Conservation (phyloP, 2,888 invertebrate species). For the Ichneumon xanthorius region DNA sequence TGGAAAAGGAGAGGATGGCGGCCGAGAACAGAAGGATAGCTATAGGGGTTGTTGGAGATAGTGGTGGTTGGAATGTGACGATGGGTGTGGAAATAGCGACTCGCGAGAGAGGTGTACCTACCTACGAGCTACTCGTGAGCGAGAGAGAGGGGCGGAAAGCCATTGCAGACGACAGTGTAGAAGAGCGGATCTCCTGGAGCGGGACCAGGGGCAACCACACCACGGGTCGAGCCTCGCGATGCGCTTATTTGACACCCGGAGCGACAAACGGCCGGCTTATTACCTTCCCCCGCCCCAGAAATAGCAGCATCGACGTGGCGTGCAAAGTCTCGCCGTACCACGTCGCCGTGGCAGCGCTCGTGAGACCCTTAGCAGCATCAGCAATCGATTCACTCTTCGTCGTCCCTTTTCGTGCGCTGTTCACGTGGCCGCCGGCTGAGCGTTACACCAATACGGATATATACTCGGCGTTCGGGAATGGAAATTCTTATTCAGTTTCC, state of each 20-base stretch:
- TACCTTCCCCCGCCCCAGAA: slow-evolving; percentile 75
- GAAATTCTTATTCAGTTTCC: slow-evolving; percentile 72
- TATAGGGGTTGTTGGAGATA: slow-evolving; percentile 27
- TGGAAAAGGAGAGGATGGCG: slow-evolving; percentile 40
- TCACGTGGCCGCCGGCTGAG: not conserved
- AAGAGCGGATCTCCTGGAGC: slow-evolving; percentile 50
- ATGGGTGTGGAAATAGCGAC: slow-evolving; percentile 47
- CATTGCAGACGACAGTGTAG: slow-evolving; percentile 56
- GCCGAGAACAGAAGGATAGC: not conserved
- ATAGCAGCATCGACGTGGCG: slow-evolving; percentile 59
- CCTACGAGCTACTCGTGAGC: slow-evolving; percentile 4
- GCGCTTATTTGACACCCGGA: slow-evolving; percentile 82
- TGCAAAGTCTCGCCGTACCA: slow-evolving; percentile 24
- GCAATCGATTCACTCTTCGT: slow-evolving; percentile 60
- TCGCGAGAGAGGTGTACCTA: slow-evolving; percentile 1
- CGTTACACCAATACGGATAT: slow-evolving; percentile 49
- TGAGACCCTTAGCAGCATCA: slow-evolving; percentile 38
- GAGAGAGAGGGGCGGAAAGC: slow-evolving; percentile 41
- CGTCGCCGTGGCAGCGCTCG: slow-evolving; percentile 37
- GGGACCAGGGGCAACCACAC: slow-evolving; percentile 24
- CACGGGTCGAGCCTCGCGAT: slow-evolving; percentile 74
- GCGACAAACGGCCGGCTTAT: slow-evolving; percentile 83
- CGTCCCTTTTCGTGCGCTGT: slow-evolving; percentile 35
- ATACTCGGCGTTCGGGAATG: slow-evolving; percentile 54
- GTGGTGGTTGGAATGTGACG: slow-evolving; percentile 64